phyloP scores from a whole-genome alignment of 2,797 vertebrate species.

The Coracias cyanogaster region DNA sequence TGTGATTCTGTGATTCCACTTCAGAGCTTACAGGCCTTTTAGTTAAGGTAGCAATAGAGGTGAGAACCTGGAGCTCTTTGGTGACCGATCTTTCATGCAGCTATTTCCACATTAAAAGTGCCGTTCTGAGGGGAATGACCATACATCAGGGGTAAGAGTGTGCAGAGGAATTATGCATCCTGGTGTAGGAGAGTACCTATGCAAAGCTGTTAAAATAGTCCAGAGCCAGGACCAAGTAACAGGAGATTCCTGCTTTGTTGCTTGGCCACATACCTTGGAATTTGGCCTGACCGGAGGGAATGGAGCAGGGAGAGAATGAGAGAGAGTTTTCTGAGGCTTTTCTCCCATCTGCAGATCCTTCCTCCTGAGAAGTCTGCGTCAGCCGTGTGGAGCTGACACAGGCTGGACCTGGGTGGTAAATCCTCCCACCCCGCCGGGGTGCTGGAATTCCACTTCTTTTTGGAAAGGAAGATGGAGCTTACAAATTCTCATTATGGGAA shows the following conservation, averaged over 20 bases:
- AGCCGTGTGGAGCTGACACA: fast-evolving
- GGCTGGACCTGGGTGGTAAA: not conserved
- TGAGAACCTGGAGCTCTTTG: not conserved
- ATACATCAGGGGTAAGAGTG: not conserved
- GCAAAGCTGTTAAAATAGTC: not conserved
- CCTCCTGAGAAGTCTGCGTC: not conserved
- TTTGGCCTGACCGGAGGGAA: not conserved
- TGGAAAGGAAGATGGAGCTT: not conserved
- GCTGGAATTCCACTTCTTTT: not conserved
- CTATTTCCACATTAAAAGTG: not conserved
- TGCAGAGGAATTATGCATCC: not conserved
- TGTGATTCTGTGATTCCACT: not conserved
- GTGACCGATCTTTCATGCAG: not conserved
- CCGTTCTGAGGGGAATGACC: not conserved
- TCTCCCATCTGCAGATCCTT: not conserved
- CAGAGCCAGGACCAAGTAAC: not conserved
- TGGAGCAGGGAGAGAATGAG: not conserved
- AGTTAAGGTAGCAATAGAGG: not conserved
- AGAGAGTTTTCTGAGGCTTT: not conserved
- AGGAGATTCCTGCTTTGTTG: not conserved
- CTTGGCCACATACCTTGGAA: not conserved
- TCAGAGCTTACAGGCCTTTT: not conserved
- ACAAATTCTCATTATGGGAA: not conserved
- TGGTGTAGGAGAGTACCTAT: not conserved
- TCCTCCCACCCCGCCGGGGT: not conserved